phyloP scores from a whole-genome alignment of 2,888 invertebrate genomes.

The Fragum whitleyi region DNA sequence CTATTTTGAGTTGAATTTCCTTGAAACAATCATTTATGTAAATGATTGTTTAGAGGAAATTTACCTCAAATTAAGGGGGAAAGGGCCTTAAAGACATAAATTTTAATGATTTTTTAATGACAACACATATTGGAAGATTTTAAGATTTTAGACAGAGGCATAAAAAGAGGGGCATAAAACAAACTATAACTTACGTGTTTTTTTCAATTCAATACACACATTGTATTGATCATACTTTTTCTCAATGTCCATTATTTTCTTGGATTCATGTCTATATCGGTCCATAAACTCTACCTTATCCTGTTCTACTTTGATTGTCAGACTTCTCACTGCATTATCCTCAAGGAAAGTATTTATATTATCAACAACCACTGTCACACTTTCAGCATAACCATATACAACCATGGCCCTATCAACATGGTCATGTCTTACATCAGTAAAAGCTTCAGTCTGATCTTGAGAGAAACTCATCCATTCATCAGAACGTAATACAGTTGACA shows the following conservation, averaged over 20 bases:
- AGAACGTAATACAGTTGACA: background rate
- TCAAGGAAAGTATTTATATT: constrained; percentile 36
- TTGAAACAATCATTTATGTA: too few species aligned
- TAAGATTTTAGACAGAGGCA: too few species aligned
- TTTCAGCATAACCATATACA: constrained; percentile 36
- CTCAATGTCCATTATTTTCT: constrained; percentile 1
- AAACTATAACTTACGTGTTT: background rate
- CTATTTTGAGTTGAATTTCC: too few species aligned
- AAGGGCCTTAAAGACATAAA: too few species aligned
- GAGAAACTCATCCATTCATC: constrained; percentile 27
- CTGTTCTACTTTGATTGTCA: constrained; percentile 10
- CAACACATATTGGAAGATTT: too few species aligned
- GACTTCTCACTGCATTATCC: constrained; percentile 20
- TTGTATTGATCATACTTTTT: background rate
- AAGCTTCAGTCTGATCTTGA: constrained; percentile 36
- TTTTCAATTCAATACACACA: background rate
- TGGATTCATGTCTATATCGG: background rate
- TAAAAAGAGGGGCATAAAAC: too few species aligned
- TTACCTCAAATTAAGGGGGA: too few species aligned
- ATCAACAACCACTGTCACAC: constrained; percentile 18
- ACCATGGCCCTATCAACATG: background rate
- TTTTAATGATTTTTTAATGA: too few species aligned
- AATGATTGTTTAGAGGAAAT: too few species aligned
- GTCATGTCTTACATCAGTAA: constrained; percentile 21
- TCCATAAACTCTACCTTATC: constrained; percentile 32